Evolutionary conservation across 37 sponge, comb jelly and placozoan genomes (phyloP).

Genomic region (Petrosia ficiformis): DNA sequence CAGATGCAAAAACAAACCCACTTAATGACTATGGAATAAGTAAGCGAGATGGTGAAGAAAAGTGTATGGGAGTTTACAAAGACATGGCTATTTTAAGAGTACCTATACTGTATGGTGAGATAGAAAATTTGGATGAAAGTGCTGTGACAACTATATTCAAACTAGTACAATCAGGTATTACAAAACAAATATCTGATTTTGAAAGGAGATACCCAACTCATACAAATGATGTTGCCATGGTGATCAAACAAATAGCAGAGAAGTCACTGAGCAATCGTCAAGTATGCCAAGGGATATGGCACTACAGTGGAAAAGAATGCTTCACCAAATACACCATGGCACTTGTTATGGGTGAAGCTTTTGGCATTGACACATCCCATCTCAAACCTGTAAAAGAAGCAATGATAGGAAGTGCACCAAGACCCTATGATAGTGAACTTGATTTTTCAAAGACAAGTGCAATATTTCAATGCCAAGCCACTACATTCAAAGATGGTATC

Average conservation of each 20-base stretch:
- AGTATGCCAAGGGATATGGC: conserved; percentile 57
- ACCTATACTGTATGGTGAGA: conserved; percentile 77
- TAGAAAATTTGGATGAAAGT: conserved; percentile 73
- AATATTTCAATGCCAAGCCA: conserved; percentile 23
- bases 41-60: conserved; percentile 68
- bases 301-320: conserved; percentile 66
- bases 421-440: conserved; percentile 70
- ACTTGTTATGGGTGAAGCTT: conserved; percentile 57
- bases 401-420: conserved; percentile 35
- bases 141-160: conserved; percentile 75
- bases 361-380: conserved; percentile 46
- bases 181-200: conserved; percentile 64
- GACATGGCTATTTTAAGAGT: conserved; percentile 59
- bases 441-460: conserved; percentile 46
- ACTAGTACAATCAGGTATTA: conserved; percentile 30
- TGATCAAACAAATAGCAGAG: conserved; percentile 56
- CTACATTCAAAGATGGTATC: conserved; percentile 64
- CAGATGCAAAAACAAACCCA: conserved; percentile 57
- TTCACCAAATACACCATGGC: conserved; percentile 85
- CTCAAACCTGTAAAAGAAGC: conserved; percentile 57
- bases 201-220: conserved; percentile 82
- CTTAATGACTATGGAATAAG: conserved; percentile 74
- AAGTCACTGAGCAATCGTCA: conserved; percentile 5
- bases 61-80: conserved; percentile 14
- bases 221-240: conserved; percentile 67